A percentile compares a stretch with the other conserved stretches of the same genome.
These are phyloP conservation scores for Pandemis heparana DNA, from an alignment of 2,888 invertebrate species.

Conservation along the genomic window DNA sequence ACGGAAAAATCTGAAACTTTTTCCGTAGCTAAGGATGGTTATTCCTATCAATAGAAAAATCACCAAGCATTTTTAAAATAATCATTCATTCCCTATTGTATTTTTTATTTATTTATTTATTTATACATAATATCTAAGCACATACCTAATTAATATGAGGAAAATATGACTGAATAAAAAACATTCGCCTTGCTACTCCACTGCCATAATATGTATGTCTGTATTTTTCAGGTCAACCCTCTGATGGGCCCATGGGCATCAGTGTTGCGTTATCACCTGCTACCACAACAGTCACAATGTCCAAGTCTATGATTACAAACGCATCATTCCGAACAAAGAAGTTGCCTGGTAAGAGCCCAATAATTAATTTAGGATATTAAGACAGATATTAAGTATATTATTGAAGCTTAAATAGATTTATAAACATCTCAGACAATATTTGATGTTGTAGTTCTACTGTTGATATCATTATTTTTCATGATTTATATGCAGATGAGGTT, in stretches of 20 bases:
- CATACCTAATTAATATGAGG: slow-evolving; percentile 4
- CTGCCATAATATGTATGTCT: background rate
- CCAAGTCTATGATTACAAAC: slow-evolving; percentile 98
- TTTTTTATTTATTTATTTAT: no score
- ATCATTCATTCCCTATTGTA: no score
- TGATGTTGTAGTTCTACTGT: background rate
- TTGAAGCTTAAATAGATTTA: background rate
- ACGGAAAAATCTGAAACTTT: no score
- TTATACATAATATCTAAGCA: slow-evolving; percentile 2
- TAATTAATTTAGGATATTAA: background rate
- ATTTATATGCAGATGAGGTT: slow-evolving; percentile 66
- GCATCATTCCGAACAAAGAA: slow-evolving; percentile 99
- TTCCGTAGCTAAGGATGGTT: no score
- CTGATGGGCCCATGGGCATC: slow-evolving; percentile 93
- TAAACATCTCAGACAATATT: background rate
- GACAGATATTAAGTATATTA: background rate
- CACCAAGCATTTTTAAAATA: no score
- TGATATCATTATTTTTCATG: slow-evolving; percentile 46
- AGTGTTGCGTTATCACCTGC: slow-evolving; percentile 92
- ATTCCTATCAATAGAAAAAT: no score
- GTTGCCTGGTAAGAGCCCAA: slow-evolving; percentile 90
- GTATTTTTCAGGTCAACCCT: slow-evolving; percentile 87
- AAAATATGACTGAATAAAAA: slow-evolving; percentile 1
- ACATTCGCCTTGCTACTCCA: no score
- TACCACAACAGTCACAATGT: slow-evolving; percentile 90